Evolutionary conservation across 2,888 invertebrate species (phyloP).

Genomic region (Oscheius myriophilus): DNA sequence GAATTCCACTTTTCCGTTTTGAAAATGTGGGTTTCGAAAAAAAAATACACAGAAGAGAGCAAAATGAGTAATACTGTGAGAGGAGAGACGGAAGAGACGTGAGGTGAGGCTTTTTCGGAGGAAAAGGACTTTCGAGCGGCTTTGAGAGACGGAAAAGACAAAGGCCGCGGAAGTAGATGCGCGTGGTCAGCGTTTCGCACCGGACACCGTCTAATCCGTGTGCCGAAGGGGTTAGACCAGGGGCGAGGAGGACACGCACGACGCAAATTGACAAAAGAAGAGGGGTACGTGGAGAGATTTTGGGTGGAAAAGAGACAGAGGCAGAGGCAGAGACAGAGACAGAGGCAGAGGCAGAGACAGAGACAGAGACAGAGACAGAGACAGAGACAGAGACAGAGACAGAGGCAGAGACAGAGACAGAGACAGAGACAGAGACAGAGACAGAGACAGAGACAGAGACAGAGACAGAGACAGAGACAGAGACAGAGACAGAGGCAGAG

Average conservation of each 20-base stretch:
- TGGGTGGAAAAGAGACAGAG: background rate
- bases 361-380: background rate
- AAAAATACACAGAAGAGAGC: too few relatives aligned
- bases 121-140: too few relatives aligned
- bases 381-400: background rate
- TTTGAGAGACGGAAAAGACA: constrained; percentile 10
- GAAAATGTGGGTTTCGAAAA: too few relatives aligned
- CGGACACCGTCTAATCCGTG: constrained; percentile 30
- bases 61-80: too few relatives aligned
- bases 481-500: too few relatives aligned
- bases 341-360: constrained; percentile 8
- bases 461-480: background rate
- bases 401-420: background rate
- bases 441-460: background rate
- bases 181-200: constrained; percentile 28
- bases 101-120: too few relatives aligned
- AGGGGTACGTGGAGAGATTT: background rate
- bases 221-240: constrained; percentile 20
- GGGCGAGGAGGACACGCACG: constrained; percentile 17
- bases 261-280: background rate
- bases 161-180: constrained; percentile 17
- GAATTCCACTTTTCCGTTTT: too few relatives aligned
- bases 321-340: constrained; percentile 5
- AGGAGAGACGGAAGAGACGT: too few relatives aligned
- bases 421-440: background rate